These are phyloP conservation scores for Gadopsis marmoratus DNA, from an alignment of 2,797 vertebrate species.

Conservation along the genomic window DNA sequence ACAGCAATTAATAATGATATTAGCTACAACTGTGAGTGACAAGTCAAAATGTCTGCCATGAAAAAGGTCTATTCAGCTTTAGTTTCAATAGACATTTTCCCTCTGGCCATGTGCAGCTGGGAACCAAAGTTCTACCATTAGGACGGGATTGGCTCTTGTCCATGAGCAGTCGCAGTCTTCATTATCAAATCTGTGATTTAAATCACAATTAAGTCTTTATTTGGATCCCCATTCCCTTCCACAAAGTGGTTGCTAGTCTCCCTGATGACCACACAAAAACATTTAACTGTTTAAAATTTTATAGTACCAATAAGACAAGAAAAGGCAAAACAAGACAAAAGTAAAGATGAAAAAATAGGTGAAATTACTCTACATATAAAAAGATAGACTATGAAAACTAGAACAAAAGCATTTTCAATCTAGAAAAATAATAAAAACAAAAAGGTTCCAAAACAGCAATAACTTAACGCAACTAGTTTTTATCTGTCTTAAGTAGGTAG, in stretches of 20 bases:
- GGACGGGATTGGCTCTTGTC: no score
- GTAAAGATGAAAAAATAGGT: background rate
- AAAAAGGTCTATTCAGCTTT: background rate
- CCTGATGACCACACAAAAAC: background rate
- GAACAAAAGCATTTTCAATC: no score
- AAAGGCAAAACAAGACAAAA: background rate
- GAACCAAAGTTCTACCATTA: background rate
- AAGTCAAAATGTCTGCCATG: background rate
- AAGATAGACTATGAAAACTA: background rate
- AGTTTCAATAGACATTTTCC: background rate
- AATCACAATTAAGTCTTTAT: no score
- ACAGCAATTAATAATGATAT: background rate
- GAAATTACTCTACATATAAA: background rate
- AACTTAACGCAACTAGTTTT: background rate
- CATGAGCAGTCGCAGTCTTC: background rate
- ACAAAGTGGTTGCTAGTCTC: background rate
- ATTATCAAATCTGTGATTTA: no score
- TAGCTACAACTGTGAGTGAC: background rate
- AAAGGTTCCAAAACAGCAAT: background rate
- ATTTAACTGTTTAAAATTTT: background rate
- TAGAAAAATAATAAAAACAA: background rate
- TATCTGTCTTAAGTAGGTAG: background rate
- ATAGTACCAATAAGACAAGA: background rate
- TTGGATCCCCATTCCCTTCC: no score
- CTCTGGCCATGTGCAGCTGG: background rate